These are phyloP conservation scores for Pundamilia nyererei DNA, from an alignment of 2,113 vertebrate species.

Conservation along the genomic window DNA sequence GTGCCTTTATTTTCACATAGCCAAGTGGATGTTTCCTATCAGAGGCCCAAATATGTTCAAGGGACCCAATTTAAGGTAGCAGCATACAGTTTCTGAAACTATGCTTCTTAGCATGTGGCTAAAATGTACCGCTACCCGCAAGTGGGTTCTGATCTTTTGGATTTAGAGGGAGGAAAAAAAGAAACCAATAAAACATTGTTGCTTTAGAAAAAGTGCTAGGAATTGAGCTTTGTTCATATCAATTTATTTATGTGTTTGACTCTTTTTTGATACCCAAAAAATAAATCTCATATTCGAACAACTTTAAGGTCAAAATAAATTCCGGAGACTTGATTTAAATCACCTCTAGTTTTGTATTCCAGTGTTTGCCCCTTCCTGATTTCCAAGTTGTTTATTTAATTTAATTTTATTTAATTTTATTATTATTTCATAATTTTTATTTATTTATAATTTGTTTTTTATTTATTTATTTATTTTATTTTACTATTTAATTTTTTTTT, in stretches of 20 bases:
- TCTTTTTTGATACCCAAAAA: neutral
- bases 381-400: neutral
- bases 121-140: neutral
- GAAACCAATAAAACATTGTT: neutral
- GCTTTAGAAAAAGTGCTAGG: no score
- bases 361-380: neutral
- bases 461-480: neutral
- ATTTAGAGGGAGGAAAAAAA: neutral
- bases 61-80: neutral
- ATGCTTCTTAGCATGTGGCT: neutral
- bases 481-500: accelerated
- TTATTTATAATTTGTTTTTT: neutral
- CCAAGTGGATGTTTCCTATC: neutral
- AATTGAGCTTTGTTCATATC: neutral
- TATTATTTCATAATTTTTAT: neutral
- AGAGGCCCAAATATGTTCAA: neutral
- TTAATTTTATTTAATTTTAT: neutral
- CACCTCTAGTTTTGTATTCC: neutral
- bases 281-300: neutral
- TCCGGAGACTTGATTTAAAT: neutral
- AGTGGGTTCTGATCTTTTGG: neutral
- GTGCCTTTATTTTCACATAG: neutral
- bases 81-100: neutral
- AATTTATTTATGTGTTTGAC: neutral
- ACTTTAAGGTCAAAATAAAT: neutral